A percentile compares a stretch with the other conserved stretches of the same genome.
Conservation (phyloP, 2,113 vertebrate genomes). For the Calyptommatus sinebrachiatus region DNA sequence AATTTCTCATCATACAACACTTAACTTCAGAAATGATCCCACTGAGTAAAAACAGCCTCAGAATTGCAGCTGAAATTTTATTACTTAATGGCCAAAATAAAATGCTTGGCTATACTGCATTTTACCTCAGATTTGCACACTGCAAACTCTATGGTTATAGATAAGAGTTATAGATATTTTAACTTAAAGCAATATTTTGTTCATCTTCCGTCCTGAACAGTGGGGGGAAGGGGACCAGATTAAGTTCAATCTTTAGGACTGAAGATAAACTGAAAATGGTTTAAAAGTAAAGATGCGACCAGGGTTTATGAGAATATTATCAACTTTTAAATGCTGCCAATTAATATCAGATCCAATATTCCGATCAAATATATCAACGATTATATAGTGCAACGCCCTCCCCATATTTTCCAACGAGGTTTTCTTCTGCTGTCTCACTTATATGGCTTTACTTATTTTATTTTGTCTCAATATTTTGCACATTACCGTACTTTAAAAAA, state of each 20-base stretch:
- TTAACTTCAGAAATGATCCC: neutral
- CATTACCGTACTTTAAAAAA: neutral
- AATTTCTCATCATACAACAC: neutral
- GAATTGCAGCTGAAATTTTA: neutral
- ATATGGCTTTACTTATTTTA: neutral
- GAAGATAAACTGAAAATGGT: too few relatives aligned
- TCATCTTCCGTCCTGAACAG: too few relatives aligned
- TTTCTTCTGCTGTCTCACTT: neutral
- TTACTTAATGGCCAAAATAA: conserved; percentile 8
- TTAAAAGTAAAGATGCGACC: too few relatives aligned
- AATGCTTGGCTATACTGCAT: neutral
- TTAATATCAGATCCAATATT: neutral
- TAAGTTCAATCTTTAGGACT: too few relatives aligned
- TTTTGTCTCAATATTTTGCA: neutral
- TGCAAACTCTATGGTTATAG: too few relatives aligned
- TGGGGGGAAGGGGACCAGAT: too few relatives aligned
- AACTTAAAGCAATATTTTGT: too few relatives aligned
- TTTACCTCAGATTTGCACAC: neutral
- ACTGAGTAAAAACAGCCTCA: neutral
- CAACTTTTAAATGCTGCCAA: neutral
- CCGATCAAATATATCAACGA: neutral
- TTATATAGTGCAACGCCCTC: neutral
- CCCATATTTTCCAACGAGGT: neutral
- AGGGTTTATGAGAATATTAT: too few relatives aligned
- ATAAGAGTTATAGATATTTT: too few relatives aligned